A percentile compares a stretch with the other conserved stretches of the same genome.
Evolutionary conservation across 2,888 invertebrate genomes (phyloP).

Genomic region (Ashinkailepas kermadecensis): DNA sequence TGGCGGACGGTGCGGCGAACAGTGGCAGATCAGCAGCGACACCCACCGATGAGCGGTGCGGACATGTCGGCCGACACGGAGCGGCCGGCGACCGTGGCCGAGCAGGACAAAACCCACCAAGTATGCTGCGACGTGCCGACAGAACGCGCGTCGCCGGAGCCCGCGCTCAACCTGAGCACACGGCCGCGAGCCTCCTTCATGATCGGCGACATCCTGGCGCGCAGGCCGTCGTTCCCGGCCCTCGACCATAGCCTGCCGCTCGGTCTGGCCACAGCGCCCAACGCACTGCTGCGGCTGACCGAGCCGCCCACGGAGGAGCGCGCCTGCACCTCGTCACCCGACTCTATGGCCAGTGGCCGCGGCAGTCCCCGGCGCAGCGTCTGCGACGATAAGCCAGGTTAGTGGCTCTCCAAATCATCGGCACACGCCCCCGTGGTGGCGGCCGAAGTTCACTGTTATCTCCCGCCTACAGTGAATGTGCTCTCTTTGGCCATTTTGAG

Average conservation of each 20-base stretch:
- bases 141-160: background rate
- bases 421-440: no score
- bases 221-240: background rate
- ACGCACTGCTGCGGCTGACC: background rate
- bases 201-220: conserved; percentile 19
- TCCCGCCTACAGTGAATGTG: no score
- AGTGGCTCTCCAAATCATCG: background rate
- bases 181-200: conserved; percentile 16
- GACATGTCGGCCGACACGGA: background rate
- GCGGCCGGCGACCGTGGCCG: background rate
- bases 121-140: background rate
- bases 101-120: background rate
- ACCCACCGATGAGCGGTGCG: background rate
- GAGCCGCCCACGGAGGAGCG: background rate
- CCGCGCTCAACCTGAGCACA: conserved; percentile 5
- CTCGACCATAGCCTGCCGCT: background rate
- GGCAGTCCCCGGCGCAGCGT: background rate
- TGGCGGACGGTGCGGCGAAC: background rate
- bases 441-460: no score
- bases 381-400: conserved; percentile 13
- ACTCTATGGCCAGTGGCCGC: background rate
- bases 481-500: no score
- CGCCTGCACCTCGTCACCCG: background rate
- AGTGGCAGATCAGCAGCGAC: background rate
- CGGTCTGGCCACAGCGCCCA: background rate